Conservation (phyloP, 1,140 invertebrate species). For the Hycleus phaleratus region DNA sequence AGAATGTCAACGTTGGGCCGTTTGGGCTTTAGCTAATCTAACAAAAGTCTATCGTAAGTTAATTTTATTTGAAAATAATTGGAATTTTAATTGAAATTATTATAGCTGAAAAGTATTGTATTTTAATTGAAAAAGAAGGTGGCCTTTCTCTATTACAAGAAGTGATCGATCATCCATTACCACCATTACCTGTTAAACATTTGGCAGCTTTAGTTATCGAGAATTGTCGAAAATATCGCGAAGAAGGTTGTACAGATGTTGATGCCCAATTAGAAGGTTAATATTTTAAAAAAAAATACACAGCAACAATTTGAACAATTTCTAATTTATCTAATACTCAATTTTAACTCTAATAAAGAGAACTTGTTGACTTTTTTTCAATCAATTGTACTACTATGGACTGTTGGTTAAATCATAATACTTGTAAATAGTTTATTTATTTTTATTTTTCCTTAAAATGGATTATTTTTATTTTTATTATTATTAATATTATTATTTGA, state of each 20-base stretch:
- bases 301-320: neutral
- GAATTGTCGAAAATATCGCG: constrained; percentile 47
- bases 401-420: too few relatives aligned
- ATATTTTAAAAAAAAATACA: too few relatives aligned
- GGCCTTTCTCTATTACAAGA: constrained; percentile 67
- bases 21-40: constrained; percentile 96
- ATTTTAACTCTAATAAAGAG: too few relatives aligned
- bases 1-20: constrained; percentile 90
- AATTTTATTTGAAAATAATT: constrained; percentile 67
- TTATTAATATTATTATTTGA: too few relatives aligned
- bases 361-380: too few relatives aligned
- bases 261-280: constrained; percentile 18
- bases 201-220: constrained; percentile 58
- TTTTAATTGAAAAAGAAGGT: constrained; percentile 74
- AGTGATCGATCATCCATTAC: constrained; percentile 53
- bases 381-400: too few relatives aligned
- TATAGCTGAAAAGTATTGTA: constrained; percentile 81
- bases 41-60: constrained; percentile 85
- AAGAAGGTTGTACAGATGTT: constrained; percentile 21
- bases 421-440: too few relatives aligned
- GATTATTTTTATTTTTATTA: too few relatives aligned
- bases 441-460: too few relatives aligned
- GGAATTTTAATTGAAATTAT: constrained; percentile 40
- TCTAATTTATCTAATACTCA: neutral
- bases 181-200: constrained; percentile 57